Base-by-base conservation (phyloP, 2,113 vertebrate species). In the Girardinichthys multiradiatus region DNA sequence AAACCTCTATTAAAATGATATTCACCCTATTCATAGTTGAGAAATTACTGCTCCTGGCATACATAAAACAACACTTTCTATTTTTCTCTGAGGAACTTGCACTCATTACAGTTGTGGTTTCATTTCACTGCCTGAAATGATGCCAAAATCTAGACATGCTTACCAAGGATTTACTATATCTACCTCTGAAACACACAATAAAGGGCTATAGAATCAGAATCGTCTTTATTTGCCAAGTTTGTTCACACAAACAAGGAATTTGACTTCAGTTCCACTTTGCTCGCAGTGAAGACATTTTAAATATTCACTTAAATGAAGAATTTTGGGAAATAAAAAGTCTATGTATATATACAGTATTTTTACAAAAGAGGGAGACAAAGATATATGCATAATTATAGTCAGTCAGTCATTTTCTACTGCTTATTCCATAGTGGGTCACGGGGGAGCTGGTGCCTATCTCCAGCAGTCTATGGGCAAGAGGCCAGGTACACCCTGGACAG, bases 11-110 rank as follows among this genome's bases (percentile, higher is more conserved):
- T 77, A 81, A 83, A 86, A 88, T 65, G 13, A 81, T 77, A 80
- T 86, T n/a, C n/a, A n/a, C n/a, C n/a, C n/a, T n/a, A n/a, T n/a
- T 86, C 74, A 74, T 74, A 64, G 74, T 74, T 89, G 68, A 78
- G 13, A 64, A 84, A 84, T 72, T 81, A 64, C 30, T 69, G 35
- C 72, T 81, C 84, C 67, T 87, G 79, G 59, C 68, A 76, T 73
- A 51, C 42, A 74, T 21, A 76, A 78, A 84, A 81, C 80, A 63
- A 60, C 59, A 59, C 69, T 80, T 71, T 71, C n/a, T 63, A 17
- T 82, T 79, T 81, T 70, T 80, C 70, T 77, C 65, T 48, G 9
- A 62, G 68, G 69, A 77, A 1, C 64, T 79, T 48, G 59, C 69
- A 81, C 75, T 81, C 64, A 81, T 84, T 79, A 64, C 54, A 48